Evolutionary conservation across 2,888 invertebrate species (phyloP).

Genomic region (Alsophila aescularia): DNA sequence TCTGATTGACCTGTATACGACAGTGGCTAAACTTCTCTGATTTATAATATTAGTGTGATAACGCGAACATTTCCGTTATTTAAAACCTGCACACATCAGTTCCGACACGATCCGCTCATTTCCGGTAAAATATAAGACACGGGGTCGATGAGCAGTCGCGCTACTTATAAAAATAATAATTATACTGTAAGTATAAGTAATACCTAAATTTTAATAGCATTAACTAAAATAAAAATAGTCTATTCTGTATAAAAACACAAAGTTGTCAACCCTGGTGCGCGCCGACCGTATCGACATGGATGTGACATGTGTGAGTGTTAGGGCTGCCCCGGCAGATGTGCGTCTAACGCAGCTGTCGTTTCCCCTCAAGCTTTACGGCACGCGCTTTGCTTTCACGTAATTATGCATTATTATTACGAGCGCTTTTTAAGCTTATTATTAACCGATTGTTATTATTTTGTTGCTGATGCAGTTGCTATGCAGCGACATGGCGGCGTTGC

Average conservation of each 20-base stretch:
- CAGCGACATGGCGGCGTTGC: slow-evolving; percentile 31
- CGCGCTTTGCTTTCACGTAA: slow-evolving; percentile 79
- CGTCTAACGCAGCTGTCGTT: slow-evolving; percentile 74
- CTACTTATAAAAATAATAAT: too few species aligned
- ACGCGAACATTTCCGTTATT: too few species aligned
- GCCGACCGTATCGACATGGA: slow-evolving; percentile 4
- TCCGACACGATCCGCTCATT: too few species aligned
- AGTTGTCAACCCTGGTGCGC: slow-evolving; percentile 5
- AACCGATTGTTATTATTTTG: slow-evolving; percentile 63
- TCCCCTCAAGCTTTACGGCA: slow-evolving; percentile 72
- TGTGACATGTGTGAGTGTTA: slow-evolving; percentile 48
- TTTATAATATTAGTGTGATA: too few species aligned
- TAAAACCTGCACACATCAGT: too few species aligned
- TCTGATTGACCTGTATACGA: too few species aligned
- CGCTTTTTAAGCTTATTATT: slow-evolving; percentile 65
- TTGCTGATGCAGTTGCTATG: slow-evolving; percentile 69
- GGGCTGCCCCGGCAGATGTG: slow-evolving; percentile 72
- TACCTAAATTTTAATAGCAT: neutral
- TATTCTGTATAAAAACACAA: neutral
- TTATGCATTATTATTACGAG: slow-evolving; percentile 77
- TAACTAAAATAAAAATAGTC: too few species aligned
- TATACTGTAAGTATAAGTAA: too few species aligned
- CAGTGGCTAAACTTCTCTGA: too few species aligned
- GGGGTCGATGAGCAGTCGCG: too few species aligned
- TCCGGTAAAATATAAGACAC: too few species aligned